Percentiles rank a stretch among this genome's conserved stretches.
Evolutionary conservation across 2,888 invertebrate genomes (phyloP).

Genomic region (Nematopogon swammerdamellus): DNA sequence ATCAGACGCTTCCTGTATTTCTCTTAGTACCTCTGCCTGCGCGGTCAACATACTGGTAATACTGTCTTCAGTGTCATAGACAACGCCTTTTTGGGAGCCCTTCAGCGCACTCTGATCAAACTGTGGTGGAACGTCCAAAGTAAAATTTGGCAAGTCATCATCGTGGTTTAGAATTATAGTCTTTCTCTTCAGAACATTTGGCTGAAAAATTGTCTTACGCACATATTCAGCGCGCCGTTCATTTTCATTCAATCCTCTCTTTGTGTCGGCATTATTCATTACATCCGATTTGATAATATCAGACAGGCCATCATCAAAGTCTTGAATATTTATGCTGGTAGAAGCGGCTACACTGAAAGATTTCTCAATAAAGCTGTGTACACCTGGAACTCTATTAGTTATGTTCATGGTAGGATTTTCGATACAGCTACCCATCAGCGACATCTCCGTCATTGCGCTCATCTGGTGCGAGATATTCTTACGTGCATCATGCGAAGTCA

Average conservation of each 20-base stretch:
- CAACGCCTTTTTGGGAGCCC: not conserved
- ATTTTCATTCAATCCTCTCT: no score
- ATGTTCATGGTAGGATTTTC: not conserved
- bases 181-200: slow-evolving; percentile 24
- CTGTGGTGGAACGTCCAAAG: slow-evolving; percentile 14
- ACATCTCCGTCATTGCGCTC: not conserved
- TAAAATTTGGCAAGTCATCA: slow-evolving; percentile 35
- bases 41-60: slow-evolving; percentile 1
- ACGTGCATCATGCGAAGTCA: not conserved
- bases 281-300: no score
- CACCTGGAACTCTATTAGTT: not conserved
- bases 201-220: no score
- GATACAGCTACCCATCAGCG: not conserved
- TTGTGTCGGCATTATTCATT: no score
- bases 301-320: not conserved
- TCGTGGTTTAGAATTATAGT: slow-evolving; percentile 29
- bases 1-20: slow-evolving; percentile 5
- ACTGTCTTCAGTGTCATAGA: not conserved
- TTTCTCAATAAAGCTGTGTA: not conserved
- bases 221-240: slow-evolving; percentile 4
- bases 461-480: not conserved
- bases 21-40: slow-evolving; percentile 5
- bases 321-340: not conserved
- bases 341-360: not conserved
- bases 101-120: not conserved